Base-by-base conservation (phyloP, 2,888 invertebrate species). In the Drosophila nigritarsus region DNA sequence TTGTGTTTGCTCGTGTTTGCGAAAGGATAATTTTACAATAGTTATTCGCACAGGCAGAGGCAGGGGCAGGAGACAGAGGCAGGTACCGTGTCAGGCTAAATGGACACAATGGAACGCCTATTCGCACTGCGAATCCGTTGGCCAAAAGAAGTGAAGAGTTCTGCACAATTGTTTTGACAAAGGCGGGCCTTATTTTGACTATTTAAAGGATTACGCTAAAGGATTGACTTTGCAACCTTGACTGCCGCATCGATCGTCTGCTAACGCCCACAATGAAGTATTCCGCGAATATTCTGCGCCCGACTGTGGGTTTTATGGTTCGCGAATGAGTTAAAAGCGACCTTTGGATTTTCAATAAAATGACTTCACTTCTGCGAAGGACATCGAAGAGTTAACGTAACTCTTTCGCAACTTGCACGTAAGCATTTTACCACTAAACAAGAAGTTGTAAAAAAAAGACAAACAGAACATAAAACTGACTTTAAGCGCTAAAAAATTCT, bases 191-290 rank as follows among this genome's bases (percentile, higher is more conserved):
- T 92, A 89, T 92, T 92, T 92, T 91, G 92, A 87, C 88, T 91
- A 90, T 91, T 92, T 92, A 92, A 91, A 91, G 90, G 91, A 92
- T 92, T 92, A 92, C 85, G 92, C 90, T 91, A 92, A 92, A 91
- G 92, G 92, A 92, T 92, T 92, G 89, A 90, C 91, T 91, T 91
- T 82, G 61, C 72, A 86, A 64, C 91, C 92, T 91, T 92, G 91
- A 90, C 82, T 80, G 75, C 55, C 34, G 65, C 54, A 55, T 67
- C 59, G 60, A 53, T 68, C 56, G 53, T 73, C 67, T 70, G 68
- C 66, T 56, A 79, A 83, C 82, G 83, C 83, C 76, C 71, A 83
- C 78, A 81, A 65, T 75, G 69, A 54, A 68, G 54, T 55, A 58
- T 90, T 90, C 90, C 73, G 73, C 78, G 90, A 90, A 90, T 80